Evolutionary conservation across 2,113 vertebrate species (phyloP), one percentile per base, ranked within the genome.

Genomic region (Ellobius talpinus): DNA sequence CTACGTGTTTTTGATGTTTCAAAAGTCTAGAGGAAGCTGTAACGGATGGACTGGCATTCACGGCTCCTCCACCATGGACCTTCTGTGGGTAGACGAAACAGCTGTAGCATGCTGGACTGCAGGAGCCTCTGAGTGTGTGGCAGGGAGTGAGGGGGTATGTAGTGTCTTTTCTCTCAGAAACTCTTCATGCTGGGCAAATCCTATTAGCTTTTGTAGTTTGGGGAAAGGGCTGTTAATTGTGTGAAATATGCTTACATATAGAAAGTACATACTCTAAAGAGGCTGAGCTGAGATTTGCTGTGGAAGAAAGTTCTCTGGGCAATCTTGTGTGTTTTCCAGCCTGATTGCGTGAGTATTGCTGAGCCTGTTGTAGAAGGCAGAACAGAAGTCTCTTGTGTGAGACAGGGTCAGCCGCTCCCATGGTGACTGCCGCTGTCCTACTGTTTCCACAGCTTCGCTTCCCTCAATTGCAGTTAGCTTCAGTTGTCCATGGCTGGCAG

Each of bases 1-100:
- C 47, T 52, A 65, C 79, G 58, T 68, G 86, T 61, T 89, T 95
- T 93, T 73, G 74, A 19, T 68, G 92, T 91, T 92, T 92, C 87
- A 89, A n/a, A 61, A 33, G 33, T 65, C 72, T 85, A 87, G 63
- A 55, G 36, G 87, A 78, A 78, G 39, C 55, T 2, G 0, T 52
- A 78, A 23, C 36, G 73, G 26, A 50, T 74, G 47, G 47, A 17
- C 16, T 74, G 63, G 42, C 17, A 14, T 86, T n/a, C 45, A 3
- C 36, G 66, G 39, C 6, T 0, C 4, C n/a, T n/a, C n/a, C n/a
- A n/a, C 4, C 4, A 0, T 2, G 10, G 65, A 0, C 33, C 16
- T 19, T 84, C 47, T n/a, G 65, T 16, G 3, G 72, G 42, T 29
- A 23, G 42, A 23, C 2, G 0, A 14, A 3, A 63, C 24, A 5